Base-by-base conservation (phyloP, 2,113 vertebrate genomes). In the Lampris megalopsis region DNA sequence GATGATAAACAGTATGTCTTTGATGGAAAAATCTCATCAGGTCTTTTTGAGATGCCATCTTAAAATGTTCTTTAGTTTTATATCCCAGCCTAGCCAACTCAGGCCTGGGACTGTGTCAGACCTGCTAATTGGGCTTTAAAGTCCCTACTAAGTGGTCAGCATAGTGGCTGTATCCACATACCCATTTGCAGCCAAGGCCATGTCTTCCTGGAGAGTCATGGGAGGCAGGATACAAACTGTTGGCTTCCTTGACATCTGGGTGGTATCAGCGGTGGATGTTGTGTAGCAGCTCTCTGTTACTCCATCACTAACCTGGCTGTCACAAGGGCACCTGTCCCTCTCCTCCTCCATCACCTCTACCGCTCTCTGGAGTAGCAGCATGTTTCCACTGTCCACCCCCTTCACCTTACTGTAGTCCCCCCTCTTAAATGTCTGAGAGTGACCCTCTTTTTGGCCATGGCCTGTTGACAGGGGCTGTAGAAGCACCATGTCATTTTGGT, bases 401-500 rank as follows among this genome's bases (percentile, higher is more conserved):
- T 94, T 96, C 61, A 99, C 96, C 83, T 93, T 96, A 35, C 96
- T 95, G 69, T 98, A 99, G 79, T 96, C 95, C 71, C 95, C 85
- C 36, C 64, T 71, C 71, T 66, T 54, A 4, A 52, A 60, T 3
- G 7, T 80, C 8, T 70, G 63, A 4, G 2, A 41, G 9, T 0
- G 63, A 11, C 7, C 63, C 84, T 81, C 71, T 2, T 7, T n/a
- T 82, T 57, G 88, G 90, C 63, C 87, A 82, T n/a, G 75, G 86
- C 40, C 82, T 91, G 94, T 67, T 2, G 48, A 10, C 1, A 91
- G 72, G 0, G 95, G 94, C 80, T 95, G 89, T 42, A 98, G 86
- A 1, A 96, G 78, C 54, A 96, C 85, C 0, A 87, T 81, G 4
- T 95, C 90, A 9, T 96, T 92, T 45, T 93, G 86, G 54, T 85